Percentiles rank a stretch among this genome's conserved stretches.
Evolutionary conservation across 2,113 vertebrate species (phyloP).

Genomic region (Dasyprocta punctata): DNA sequence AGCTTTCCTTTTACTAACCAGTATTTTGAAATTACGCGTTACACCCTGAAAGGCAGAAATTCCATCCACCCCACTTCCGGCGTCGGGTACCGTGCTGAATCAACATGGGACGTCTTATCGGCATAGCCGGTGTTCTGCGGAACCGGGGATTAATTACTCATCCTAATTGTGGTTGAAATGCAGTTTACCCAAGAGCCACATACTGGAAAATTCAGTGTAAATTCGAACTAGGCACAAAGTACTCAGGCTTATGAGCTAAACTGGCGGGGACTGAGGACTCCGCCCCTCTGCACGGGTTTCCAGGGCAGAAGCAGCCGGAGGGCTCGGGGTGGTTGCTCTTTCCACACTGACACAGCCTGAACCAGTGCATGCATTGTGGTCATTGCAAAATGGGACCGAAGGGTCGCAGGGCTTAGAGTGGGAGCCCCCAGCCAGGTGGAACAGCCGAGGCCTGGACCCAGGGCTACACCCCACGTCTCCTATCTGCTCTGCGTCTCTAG

Average conservation of each 20-base stretch:
- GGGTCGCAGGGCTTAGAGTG: rapidly evolving
- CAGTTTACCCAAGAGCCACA: not conserved
- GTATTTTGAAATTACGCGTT: not conserved
- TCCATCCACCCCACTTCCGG: too few species aligned
- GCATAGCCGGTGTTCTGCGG: too few species aligned
- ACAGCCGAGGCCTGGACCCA: not conserved
- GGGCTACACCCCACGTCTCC: rapidly evolving
- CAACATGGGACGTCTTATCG: not conserved
- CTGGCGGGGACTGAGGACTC: not conserved
- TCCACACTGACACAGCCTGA: not conserved
- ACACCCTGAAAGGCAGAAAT: not conserved
- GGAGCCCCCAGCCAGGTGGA: rapidly evolving
- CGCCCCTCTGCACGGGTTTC: not conserved
- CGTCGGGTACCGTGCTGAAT: too few species aligned
- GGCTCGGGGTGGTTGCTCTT: not conserved
- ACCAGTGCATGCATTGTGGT: not conserved
- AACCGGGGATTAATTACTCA: not conserved
- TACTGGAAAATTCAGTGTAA: not conserved
- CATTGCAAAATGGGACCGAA: rapidly evolving
- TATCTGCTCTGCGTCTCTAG: rapidly evolving
- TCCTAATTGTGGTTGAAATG: not conserved
- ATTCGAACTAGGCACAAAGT: not conserved
- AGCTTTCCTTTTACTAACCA: not conserved
- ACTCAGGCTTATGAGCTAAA: not conserved
- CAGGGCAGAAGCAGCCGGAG: not conserved